Evolutionary conservation across 2,797 vertebrate species (phyloP).

Genomic region (Adelosebastes latens): DNA sequence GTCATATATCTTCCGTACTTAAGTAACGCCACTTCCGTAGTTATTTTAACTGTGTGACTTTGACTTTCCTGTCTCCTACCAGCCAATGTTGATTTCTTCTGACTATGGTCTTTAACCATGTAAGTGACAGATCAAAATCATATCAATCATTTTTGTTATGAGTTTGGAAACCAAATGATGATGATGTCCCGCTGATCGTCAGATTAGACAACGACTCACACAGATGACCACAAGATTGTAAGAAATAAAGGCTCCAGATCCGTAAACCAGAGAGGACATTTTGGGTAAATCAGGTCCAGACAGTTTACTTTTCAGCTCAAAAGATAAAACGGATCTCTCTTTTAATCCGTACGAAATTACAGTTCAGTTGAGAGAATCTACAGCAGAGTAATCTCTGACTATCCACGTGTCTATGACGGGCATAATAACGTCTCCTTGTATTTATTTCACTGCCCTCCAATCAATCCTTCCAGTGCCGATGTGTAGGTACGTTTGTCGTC

Average conservation of each 20-base stretch:
- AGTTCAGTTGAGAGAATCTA: background rate
- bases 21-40: too few relatives aligned
- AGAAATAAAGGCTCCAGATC: slow-evolving; percentile 12
- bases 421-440: background rate
- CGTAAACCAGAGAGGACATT: background rate
- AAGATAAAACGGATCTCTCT: background rate
- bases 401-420: background rate
- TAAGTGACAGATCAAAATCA: background rate
- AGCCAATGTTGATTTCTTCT: background rate
- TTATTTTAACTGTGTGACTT: background rate
- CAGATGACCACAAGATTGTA: background rate
- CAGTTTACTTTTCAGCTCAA: slow-evolving; percentile 7
- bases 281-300: background rate
- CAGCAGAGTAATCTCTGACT: background rate
- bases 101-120: background rate
- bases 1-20: too few relatives aligned
- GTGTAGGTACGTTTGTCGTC: background rate
- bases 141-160: background rate
- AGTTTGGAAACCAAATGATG: too few relatives aligned
- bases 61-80: background rate
- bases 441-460: background rate
- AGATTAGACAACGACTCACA: background rate
- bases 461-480: background rate
- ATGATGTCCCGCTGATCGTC: too few relatives aligned
- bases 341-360: background rate